Evolutionary conservation across 1,140 invertebrate genomes (phyloP).

Genomic region (Drosophila sturtevanti): DNA sequence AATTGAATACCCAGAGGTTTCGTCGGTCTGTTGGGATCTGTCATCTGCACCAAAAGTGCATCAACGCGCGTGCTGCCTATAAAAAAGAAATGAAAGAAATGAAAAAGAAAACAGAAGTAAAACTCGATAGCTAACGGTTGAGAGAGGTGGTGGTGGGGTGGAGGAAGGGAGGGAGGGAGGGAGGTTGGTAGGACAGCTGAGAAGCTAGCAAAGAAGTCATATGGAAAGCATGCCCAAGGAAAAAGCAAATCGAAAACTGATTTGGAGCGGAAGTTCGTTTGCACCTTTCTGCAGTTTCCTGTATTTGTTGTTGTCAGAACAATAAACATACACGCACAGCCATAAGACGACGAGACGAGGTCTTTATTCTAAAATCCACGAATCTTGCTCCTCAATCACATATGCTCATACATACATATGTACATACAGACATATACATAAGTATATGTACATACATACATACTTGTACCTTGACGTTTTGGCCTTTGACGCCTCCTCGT

Average conservation of each 20-base stretch:
- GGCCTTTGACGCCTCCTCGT: slow-evolving; percentile 65
- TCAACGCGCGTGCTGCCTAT: slow-evolving; percentile 47
- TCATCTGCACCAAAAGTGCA: slow-evolving; percentile 30
- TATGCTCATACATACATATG: slow-evolving; percentile 14
- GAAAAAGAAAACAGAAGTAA: not conserved
- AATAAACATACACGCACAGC: slow-evolving; percentile 38
- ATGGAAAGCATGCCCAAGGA: slow-evolving; percentile 50
- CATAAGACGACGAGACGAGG: slow-evolving; percentile 10
- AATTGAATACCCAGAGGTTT: not conserved
- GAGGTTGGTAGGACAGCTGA: not conserved
- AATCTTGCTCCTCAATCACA: slow-evolving; percentile 25
- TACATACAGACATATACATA: slow-evolving; percentile 27
- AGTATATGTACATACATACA: slow-evolving; percentile 13
- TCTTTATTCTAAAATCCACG: slow-evolving; percentile 15
- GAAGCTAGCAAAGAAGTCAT: slow-evolving; percentile 35
- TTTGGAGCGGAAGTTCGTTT: slow-evolving; percentile 81
- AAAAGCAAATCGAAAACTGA: slow-evolving; percentile 80
- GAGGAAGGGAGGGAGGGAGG: slow-evolving; percentile 9
- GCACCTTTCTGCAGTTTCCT: slow-evolving; percentile 81
- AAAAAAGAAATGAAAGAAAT: slow-evolving; percentile 23
- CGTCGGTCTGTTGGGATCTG: slow-evolving; percentile 9
- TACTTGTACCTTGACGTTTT: slow-evolving; percentile 60
- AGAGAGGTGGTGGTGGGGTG: slow-evolving; percentile 18
- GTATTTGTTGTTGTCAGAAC: slow-evolving; percentile 55
- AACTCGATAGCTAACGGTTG: slow-evolving; percentile 44